Percentiles rank a stretch among this genome's conserved stretches.
These are phyloP conservation scores for Gyrodactylus salaris DNA, from an alignment of 1,140 invertebrate genomes.

Conservation along the genomic window DNA sequence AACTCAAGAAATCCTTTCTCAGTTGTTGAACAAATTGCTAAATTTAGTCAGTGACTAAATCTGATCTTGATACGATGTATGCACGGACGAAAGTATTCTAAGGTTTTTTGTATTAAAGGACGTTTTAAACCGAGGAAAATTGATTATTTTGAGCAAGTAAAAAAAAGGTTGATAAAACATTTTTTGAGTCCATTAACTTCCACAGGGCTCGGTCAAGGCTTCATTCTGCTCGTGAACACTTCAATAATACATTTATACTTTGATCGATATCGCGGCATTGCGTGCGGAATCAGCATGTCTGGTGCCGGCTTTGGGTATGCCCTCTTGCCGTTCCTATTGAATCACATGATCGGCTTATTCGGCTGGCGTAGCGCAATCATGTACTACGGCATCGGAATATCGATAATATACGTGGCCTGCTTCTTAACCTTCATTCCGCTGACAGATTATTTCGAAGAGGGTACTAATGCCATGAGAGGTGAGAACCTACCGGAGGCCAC, in stretches of 20 bases:
- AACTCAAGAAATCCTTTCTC: too few species aligned
- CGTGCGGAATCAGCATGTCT: not conserved
- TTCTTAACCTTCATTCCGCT: not conserved
- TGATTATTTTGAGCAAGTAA: too few species aligned
- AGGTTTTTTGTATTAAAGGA: too few species aligned
- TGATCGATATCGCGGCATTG: not conserved
- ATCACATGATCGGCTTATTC: not conserved
- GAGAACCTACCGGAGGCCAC: not conserved
- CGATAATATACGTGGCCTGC: not conserved
- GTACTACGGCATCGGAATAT: not conserved
- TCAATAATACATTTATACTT: not conserved
- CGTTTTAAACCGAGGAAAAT: too few species aligned
- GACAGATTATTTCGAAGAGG: not conserved
- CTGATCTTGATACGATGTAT: too few species aligned
- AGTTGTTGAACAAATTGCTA: too few species aligned
- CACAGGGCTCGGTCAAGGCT: not conserved
- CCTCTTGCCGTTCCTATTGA: not conserved
- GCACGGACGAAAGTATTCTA: too few species aligned
- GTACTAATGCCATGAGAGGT: not conserved
- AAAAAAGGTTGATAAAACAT: too few species aligned
- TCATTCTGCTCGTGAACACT: not conserved
- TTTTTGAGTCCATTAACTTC: too few species aligned
- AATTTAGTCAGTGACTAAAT: too few species aligned
- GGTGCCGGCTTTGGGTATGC: not conserved
- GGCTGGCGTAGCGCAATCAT: not conserved